Evolutionary conservation across 2,888 invertebrate genomes (phyloP), one percentile per base, ranked within the genome.

Genomic region (Bugula neritina): DNA sequence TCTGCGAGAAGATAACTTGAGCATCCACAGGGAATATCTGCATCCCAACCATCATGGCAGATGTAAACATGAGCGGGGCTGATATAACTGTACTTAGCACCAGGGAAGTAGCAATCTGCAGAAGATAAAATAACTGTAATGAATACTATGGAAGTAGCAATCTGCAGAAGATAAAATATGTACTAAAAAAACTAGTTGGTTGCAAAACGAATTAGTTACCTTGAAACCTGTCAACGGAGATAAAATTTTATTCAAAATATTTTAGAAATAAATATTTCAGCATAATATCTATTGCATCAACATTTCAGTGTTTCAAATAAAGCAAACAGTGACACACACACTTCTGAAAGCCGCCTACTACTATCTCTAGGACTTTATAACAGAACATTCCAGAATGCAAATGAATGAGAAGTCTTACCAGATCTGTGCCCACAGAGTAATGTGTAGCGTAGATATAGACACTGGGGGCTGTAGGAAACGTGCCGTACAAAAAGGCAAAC

Each of bases 401-500:
- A n/a, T n/a, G n/a, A n/a, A n/a, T n/a, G n/a, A 57, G 27, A 57
- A 13, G 3, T 27, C 80, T 78, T 72, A 93, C 93, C 87, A 94
- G 86, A 85, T 94, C 94, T 73, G 92, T 89, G 82, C 93, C 93
- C 71, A 93, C 84, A 76, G 90, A 89, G 82, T 94, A 95, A 75
- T 93, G 90, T 57, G 91, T 89, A 0, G 96, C 93, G 84, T 94
- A 94, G 1, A 97, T 93, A 83, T 96, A 95, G 0, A 94, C 92
- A n/a, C 93, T 93, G 0, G 96, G 96, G 0, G 96, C 96, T 0
- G 94, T 90, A 0, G 97, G 97, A 83, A 97, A 92, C 0, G 95
- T 95, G 72, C 97, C 96, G 81, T 96, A 96, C 0, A 97, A 87
- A 85, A 97, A 97, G 0, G 93, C 96, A 83, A 92, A 96, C 55